A percentile compares a stretch with the other conserved stretches of the same genome.
phyloP scores from a whole-genome alignment of 2,113 vertebrate species.

The Gallinago undulata region DNA sequence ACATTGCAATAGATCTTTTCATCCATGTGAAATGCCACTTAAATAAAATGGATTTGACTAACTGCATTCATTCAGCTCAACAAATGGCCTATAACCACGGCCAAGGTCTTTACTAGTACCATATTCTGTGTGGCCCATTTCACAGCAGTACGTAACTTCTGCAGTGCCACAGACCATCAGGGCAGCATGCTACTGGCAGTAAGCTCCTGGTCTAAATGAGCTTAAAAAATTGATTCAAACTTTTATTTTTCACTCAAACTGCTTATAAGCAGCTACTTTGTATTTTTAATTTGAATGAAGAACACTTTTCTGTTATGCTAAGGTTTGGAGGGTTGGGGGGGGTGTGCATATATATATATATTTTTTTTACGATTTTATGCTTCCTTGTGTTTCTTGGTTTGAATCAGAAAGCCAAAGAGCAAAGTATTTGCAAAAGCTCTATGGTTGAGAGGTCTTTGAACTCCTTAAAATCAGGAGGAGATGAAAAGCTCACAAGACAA shows the following conservation, averaged over 20 bases:
- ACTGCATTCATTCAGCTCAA: background rate
- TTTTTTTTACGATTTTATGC: background rate
- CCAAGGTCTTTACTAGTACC: background rate
- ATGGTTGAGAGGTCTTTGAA: background rate
- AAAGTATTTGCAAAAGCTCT: background rate
- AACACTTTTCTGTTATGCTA: background rate
- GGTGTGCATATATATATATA: too few relatives aligned
- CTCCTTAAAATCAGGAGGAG: background rate
- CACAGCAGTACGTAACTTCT: background rate
- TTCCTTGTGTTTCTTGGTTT: background rate
- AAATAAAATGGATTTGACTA: background rate
- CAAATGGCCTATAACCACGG: background rate
- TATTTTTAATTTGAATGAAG: background rate
- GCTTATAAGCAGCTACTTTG: background rate
- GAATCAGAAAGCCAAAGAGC: background rate
- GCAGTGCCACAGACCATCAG: background rate
- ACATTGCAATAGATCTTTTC: background rate
- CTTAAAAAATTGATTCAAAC: background rate
- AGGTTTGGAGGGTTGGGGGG: background rate
- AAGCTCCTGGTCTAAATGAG: background rate
- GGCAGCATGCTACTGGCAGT: background rate
- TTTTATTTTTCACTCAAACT: background rate
- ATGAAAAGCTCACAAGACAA: background rate
- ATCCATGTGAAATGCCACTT: background rate
- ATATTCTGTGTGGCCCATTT: background rate